phyloP scores from a whole-genome alignment of 2,888 invertebrate genomes.

The Dioctria linearis region DNA sequence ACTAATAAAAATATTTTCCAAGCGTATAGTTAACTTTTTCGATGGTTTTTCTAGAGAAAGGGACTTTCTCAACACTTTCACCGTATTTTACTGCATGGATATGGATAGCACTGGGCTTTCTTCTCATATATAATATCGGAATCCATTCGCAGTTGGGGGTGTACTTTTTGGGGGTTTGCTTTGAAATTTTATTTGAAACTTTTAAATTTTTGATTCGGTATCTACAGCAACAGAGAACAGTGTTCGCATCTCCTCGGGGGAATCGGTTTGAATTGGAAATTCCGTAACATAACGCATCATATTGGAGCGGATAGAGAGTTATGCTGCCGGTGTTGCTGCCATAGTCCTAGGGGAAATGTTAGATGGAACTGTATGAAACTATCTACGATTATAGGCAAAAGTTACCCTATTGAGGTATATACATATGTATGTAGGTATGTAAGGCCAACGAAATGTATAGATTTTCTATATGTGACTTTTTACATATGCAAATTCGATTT shows the following conservation, averaged over 20 bases:
- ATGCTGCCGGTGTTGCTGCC: neutral
- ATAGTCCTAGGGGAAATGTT: neutral
- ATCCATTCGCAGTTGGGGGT: neutral
- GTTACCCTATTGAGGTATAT: neutral
- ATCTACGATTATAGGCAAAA: conserved; percentile 2
- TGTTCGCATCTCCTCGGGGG: conserved; percentile 9
- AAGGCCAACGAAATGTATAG: conserved; percentile 10
- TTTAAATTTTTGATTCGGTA: conserved; percentile 51
- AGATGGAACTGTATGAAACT: conserved; percentile 22
- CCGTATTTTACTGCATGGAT: neutral
- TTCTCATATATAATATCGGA: neutral
- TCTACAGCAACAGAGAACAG: conserved; percentile 3
- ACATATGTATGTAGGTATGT: too few species aligned
- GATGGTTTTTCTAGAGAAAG: conserved; percentile 24
- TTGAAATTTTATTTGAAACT: conserved; percentile 47
- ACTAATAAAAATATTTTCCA: conserved; percentile 51
- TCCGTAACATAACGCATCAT: conserved; percentile 36
- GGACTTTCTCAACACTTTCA: conserved; percentile 13
- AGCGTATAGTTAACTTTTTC: conserved; percentile 51
- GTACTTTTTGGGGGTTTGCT: neutral
- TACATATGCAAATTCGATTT: conserved; percentile 50
- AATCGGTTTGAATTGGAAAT: conserved; percentile 16
- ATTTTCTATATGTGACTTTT: conserved; percentile 43
- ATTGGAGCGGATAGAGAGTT: neutral
- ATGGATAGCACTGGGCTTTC: conserved; percentile 12